Evolutionary conservation across 2,797 vertebrate species (phyloP).

Genomic region (Neostethus bicornis): DNA sequence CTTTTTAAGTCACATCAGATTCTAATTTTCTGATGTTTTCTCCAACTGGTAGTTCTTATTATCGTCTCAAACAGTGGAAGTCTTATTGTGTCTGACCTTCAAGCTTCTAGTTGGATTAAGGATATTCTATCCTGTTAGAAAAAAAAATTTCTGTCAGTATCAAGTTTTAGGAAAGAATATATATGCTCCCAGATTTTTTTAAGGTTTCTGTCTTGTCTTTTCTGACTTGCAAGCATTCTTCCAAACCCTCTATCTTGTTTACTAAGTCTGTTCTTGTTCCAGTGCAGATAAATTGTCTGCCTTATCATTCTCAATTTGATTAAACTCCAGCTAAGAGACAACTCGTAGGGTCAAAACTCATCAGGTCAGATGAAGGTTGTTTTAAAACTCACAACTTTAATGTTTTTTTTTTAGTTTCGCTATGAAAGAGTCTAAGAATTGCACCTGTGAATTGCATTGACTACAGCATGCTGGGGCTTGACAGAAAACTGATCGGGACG

Average conservation of each 20-base stretch:
- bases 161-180: not conserved
- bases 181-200: not conserved
- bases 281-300: not conserved
- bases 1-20: not conserved
- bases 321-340: not conserved
- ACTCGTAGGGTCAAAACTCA: not conserved
- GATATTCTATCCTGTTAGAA: constrained; percentile 5
- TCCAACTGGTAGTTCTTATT: too few species aligned
- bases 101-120: not conserved
- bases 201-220: not conserved
- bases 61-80: too few species aligned
- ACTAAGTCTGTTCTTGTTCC: not conserved
- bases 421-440: not conserved
- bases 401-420: not conserved
- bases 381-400: not conserved
- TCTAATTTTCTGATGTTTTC: constrained; percentile 2
- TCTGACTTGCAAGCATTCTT: constrained; percentile 1
- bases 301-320: not conserved
- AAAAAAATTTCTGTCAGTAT: not conserved
- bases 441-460: not conserved
- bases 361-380: not conserved
- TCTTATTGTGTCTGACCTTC: not conserved
- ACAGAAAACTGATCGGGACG: not conserved
- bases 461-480: not conserved
- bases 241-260: not conserved